Conservation (phyloP, 2,113 vertebrate species). For the Mobula birostris region DNA sequence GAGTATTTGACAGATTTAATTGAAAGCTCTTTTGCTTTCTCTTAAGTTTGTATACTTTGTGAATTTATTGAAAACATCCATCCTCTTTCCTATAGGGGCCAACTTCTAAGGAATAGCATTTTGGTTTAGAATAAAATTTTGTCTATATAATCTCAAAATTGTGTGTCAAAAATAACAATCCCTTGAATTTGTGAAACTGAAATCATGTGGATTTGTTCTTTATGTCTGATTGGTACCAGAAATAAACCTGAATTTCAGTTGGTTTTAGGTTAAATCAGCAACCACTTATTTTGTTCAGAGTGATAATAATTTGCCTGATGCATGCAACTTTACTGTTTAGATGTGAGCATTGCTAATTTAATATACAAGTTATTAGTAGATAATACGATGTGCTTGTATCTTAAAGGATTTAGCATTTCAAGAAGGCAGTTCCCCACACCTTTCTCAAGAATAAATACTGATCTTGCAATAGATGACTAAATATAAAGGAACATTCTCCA, state of each 20-base stretch:
- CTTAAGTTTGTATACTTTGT: neutral
- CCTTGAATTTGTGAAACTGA: slow-evolving; percentile 19
- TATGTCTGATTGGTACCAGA: slow-evolving; percentile 1
- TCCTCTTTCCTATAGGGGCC: slow-evolving; percentile 15
- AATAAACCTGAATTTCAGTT: neutral
- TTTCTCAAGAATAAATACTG: no score
- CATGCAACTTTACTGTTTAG: slow-evolving; percentile 13
- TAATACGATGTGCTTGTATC: neutral
- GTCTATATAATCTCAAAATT: slow-evolving; percentile 16
- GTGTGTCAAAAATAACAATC: slow-evolving; percentile 14
- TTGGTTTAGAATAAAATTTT: slow-evolving; percentile 10
- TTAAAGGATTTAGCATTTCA: no score
- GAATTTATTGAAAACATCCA: slow-evolving; percentile 34
- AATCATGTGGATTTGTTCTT: slow-evolving; percentile 17
- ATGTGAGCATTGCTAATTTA: neutral
- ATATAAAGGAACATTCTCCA: no score
- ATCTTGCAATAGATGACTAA: no score
- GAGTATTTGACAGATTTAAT: slow-evolving; percentile 9
- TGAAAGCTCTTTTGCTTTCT: neutral
- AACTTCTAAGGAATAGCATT: slow-evolving; percentile 4
- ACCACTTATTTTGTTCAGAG: neutral
- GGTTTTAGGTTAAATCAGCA: slow-evolving; percentile 3
- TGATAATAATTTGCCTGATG: neutral
- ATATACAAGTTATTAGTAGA: neutral
- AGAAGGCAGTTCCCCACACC: no score